Percentiles rank a stretch among this genome's conserved stretches.
These are phyloP conservation scores for Oreonectes daqikongensis DNA, from an alignment of 2,797 vertebrate genomes.

Conservation along the genomic window DNA sequence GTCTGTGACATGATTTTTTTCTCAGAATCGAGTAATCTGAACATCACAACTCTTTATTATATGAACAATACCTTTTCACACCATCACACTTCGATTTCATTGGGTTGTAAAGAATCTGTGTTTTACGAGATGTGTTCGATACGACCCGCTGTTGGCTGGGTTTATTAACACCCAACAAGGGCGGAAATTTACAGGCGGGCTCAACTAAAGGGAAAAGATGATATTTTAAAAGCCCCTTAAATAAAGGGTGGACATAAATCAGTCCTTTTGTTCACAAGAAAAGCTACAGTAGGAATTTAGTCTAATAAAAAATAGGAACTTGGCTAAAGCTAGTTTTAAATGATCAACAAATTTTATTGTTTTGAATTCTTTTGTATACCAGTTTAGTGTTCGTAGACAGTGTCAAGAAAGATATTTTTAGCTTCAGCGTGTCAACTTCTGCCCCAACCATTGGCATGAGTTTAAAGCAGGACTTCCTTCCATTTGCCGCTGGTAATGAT, in stretches of 20 bases:
- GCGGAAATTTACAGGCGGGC: conserved; percentile 19
- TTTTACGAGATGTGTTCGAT: conserved; percentile 59
- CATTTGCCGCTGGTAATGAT: not conserved
- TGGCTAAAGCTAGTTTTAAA: not conserved
- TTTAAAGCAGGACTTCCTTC: not conserved
- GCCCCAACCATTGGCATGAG: not conserved
- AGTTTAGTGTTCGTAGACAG: not conserved
- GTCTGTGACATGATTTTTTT: conserved; percentile 1
- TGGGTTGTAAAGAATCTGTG: conserved; percentile 72
- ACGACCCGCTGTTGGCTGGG: conserved; percentile 61
- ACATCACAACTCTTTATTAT: conserved; percentile 13
- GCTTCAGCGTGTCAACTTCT: not conserved
- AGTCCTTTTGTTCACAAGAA: not conserved
- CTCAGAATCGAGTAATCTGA: conserved; percentile 59
- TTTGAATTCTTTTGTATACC: not conserved
- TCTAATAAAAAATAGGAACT: not conserved
- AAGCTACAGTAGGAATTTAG: not conserved
- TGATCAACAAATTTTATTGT: too few relatives aligned
- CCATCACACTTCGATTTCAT: conserved; percentile 70
- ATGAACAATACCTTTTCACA: conserved; percentile 23
- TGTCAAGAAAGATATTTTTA: not conserved
- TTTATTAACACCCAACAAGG: conserved; percentile 60
- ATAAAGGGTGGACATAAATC: conserved; percentile 27
- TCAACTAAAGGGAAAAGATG: conserved; percentile 67
- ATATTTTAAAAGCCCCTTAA: conserved; percentile 64